Conservation (phyloP, 2,113 vertebrate genomes). For the Caranx melampygus region DNA sequence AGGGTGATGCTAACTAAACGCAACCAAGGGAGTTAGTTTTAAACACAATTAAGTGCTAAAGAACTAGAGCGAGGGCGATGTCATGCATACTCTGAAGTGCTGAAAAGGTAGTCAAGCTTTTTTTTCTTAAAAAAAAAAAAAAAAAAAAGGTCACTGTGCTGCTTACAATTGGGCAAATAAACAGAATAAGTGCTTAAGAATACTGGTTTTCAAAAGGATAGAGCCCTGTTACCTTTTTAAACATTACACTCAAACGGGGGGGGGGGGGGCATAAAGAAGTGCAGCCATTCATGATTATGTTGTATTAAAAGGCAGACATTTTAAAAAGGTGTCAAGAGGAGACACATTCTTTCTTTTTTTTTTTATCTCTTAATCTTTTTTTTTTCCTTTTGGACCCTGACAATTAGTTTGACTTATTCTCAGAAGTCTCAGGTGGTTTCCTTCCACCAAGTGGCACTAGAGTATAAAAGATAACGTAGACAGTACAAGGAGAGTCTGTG, state of each 20-base stretch:
- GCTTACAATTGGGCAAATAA: constrained; percentile 77
- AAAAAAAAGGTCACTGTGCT: constrained; percentile 75
- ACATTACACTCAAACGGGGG: constrained; percentile 58
- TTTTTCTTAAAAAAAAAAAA: neutral
- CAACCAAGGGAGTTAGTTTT: constrained; percentile 80
- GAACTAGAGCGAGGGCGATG: constrained; percentile 78
- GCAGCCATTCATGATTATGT: constrained; percentile 76
- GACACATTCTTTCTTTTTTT: constrained; percentile 60
- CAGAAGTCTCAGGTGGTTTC: constrained; percentile 79
- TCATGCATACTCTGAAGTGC: constrained; percentile 92
- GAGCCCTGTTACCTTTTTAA: constrained; percentile 68
- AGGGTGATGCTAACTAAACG: constrained; percentile 83
- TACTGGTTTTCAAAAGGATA: constrained; percentile 60
- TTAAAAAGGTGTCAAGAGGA: constrained; percentile 62
- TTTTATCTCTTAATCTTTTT: constrained; percentile 11
- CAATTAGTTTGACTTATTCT: constrained; percentile 83
- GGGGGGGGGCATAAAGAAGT: constrained; percentile 55
- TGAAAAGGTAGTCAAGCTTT: constrained; percentile 85
- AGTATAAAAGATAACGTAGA: constrained; percentile 81
- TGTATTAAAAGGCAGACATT: constrained; percentile 76
- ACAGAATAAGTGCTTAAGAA: constrained; percentile 80
- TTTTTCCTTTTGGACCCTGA: constrained; percentile 71
- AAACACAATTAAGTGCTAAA: constrained; percentile 81
- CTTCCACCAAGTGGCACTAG: constrained; percentile 86
- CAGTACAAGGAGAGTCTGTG: constrained; percentile 59